Percentiles rank a stretch among this genome's conserved stretches.
These are phyloP conservation scores for Crioceris asparagi DNA, from an alignment of 2,888 invertebrate genomes.

Conservation along the genomic window DNA sequence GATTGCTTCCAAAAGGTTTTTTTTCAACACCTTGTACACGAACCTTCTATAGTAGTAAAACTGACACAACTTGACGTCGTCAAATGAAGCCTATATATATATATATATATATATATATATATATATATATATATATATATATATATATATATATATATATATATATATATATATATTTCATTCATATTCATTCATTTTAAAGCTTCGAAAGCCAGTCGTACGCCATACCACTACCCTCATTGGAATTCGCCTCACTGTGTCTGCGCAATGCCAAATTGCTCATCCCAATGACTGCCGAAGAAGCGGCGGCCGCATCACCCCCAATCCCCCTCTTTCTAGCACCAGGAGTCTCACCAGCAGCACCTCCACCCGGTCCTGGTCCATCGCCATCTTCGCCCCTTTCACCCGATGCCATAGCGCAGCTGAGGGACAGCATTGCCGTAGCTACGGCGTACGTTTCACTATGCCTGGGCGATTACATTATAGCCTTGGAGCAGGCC, in stretches of 20 bases:
- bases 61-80: too few relatives aligned
- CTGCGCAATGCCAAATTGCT: conserved; percentile 72
- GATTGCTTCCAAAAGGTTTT: too few relatives aligned
- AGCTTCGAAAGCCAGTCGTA: conserved; percentile 59
- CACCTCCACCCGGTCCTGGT: conserved; percentile 33
- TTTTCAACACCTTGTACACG: neutral
- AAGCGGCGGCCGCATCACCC: conserved; percentile 35
- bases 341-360: conserved; percentile 34
- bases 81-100: too few relatives aligned
- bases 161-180: too few relatives aligned
- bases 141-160: too few relatives aligned
- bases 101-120: too few relatives aligned
- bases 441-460: conserved; percentile 76
- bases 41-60: too few relatives aligned
- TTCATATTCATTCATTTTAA: too few relatives aligned
- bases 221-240: conserved; percentile 75
- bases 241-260: conserved; percentile 85
- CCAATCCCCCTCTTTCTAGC: conserved; percentile 36
- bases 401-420: conserved; percentile 48
- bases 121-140: too few relatives aligned
- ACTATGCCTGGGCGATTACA: conserved; percentile 73
- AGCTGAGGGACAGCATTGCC: conserved; percentile 55
- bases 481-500: conserved; percentile 67
- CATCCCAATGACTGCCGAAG: conserved; percentile 46
- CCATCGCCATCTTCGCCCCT: conserved; percentile 54